Percentiles rank a stretch among this genome's conserved stretches.
These are phyloP conservation scores for Eilema depressum DNA, from an alignment of 2,888 invertebrate genomes.

Conservation along the genomic window DNA sequence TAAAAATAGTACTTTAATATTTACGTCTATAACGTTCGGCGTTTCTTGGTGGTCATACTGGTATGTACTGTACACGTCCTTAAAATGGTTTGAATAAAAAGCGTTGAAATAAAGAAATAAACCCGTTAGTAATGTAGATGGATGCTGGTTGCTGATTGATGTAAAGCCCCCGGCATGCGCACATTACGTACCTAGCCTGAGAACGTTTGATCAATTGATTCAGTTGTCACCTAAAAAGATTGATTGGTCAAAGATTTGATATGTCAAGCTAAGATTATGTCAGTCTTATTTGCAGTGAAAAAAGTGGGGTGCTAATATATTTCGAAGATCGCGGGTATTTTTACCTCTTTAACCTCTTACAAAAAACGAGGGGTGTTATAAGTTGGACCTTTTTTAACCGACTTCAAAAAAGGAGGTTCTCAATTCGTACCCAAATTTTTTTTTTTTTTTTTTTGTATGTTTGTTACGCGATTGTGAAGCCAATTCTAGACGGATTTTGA, in stretches of 20 bases:
- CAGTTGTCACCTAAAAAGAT: not conserved
- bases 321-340: too few species aligned
- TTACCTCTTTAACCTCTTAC: not conserved
- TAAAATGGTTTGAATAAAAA: not conserved
- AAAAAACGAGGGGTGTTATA: too few species aligned
- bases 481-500: too few species aligned
- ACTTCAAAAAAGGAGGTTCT: too few species aligned
- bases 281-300: not conserved
- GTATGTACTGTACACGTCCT: too few species aligned
- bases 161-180: slow-evolving; percentile 8
- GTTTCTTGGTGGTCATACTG: too few species aligned
- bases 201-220: slow-evolving; percentile 11
- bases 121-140: not conserved
- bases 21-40: too few species aligned
- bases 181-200: not conserved
- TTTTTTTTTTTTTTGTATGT: too few species aligned
- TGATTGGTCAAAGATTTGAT: not conserved
- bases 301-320: not conserved
- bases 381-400: too few species aligned
- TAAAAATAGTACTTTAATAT: too few species aligned
- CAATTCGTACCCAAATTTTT: too few species aligned
- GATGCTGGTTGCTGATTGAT: slow-evolving; percentile 35
- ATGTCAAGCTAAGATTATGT: not conserved
- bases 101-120: not conserved
- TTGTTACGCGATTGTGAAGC: too few species aligned